phyloP scores from a whole-genome alignment of 2,797 vertebrate genomes.

The Rhinoraja longicauda region DNA sequence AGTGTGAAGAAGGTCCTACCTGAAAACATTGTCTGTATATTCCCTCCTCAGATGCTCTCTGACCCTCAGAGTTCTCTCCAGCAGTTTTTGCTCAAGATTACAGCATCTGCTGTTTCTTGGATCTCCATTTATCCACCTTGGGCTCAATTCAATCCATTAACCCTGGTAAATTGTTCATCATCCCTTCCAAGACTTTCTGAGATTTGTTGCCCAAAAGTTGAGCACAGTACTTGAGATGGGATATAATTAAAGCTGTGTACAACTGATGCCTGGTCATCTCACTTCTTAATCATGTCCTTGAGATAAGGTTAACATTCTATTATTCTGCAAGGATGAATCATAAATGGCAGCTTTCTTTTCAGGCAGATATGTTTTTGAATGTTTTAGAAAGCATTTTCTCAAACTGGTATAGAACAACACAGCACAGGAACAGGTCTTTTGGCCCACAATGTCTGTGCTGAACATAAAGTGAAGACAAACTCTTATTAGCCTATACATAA shows the following conservation, averaged over 20 bases:
- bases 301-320: neutral
- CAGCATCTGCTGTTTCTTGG: too few relatives aligned
- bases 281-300: neutral
- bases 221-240: neutral
- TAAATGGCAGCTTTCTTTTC: neutral
- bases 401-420: too few relatives aligned
- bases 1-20: too few relatives aligned
- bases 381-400: neutral
- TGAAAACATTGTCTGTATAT: too few relatives aligned
- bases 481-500: too few relatives aligned
- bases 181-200: neutral
- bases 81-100: too few relatives aligned
- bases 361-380: neutral
- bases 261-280: neutral
- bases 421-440: too few relatives aligned
- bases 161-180: neutral
- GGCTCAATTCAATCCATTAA: neutral
- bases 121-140: neutral
- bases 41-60: too few relatives aligned
- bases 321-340: neutral
- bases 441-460: too few relatives aligned
- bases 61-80: too few relatives aligned
- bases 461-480: too few relatives aligned
- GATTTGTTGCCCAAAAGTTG: neutral
- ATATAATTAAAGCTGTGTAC: neutral